A percentile compares a stretch with the other conserved stretches of the same genome.
These are phyloP conservation scores for Drosophila anomelani DNA, from an alignment of 2,888 invertebrate genomes.

Conservation along the genomic window DNA sequence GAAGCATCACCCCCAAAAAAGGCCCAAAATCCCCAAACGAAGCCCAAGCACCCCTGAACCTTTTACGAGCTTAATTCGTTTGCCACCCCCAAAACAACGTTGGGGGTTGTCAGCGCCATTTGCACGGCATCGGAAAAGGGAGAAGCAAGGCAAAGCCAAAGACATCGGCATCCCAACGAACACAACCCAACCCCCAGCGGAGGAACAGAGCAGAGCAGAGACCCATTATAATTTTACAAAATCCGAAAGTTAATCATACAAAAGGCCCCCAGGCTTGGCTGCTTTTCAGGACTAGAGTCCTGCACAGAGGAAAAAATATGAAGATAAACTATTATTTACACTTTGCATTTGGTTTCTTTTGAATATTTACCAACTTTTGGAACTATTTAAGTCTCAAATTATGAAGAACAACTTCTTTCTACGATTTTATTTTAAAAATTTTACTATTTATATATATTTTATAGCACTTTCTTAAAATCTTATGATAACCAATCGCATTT, in stretches of 20 bases:
- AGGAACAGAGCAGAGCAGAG: constrained; percentile 18
- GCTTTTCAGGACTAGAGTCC: constrained; percentile 1
- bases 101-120: constrained; percentile 66
- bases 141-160: background rate
- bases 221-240: constrained; percentile 74
- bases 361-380: background rate
- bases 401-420: background rate
- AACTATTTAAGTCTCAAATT: no score
- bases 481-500: background rate
- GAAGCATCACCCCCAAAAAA: constrained; percentile 38
- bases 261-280: constrained; percentile 48
- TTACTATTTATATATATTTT: background rate
- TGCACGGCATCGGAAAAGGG: constrained; percentile 39
- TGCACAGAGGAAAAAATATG: constrained; percentile 5
- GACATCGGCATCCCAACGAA: constrained; percentile 17
- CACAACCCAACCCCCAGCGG: constrained; percentile 17
- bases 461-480: background rate
- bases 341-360: no score
- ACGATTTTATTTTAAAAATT: background rate
- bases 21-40: constrained; percentile 51
- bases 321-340: background rate
- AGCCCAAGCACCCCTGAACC: constrained; percentile 37
- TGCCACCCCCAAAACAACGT: constrained; percentile 47
- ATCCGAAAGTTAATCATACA: constrained; percentile 77
- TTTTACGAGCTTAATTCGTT: constrained; percentile 78